Evolutionary conservation across 2,113 vertebrate species (phyloP), one percentile per base, ranked within the genome.

Genomic region (Orientallactaga bullata): DNA sequence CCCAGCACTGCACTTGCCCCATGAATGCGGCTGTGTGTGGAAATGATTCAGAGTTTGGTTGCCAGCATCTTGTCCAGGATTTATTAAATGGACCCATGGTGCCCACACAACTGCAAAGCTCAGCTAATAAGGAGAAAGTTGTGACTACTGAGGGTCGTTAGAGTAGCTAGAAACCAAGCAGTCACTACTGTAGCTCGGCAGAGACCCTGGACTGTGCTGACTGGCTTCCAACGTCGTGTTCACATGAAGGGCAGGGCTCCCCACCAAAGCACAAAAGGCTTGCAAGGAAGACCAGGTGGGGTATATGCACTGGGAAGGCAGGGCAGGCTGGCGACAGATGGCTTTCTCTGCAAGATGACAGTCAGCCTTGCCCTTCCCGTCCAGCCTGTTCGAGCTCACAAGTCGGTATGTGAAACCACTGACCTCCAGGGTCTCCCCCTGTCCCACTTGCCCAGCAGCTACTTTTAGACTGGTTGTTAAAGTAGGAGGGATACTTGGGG

Each of bases 241-340:
- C 13, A 2, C 35, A 7, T 9, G 72, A 89, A 85, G 91, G 73
- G 87, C 68, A 28, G 51, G 42, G 87, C 51, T 85, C 28, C 23
- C 5, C 71, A 61, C 7, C n/a, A 63, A 87, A 68, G 68, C 69
- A 20, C 0, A 63, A 87, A 55, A 69, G 55, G 35, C 2, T 0
- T 47, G 58, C 10, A n/a, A 74, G 81, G 72, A 73, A 69, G 94
- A 79, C 71, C 84, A 95, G 89, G 80, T 85, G 89, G 91, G 77
- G n/a, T n/a, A 80, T 68, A 17, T 16, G 61, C 28, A 0, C 6
- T 6, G 81, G 69, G 89, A 35, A 80, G 91, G 74, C 35, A 58
- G 95, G 72, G 69, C 78, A 28, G 7, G 37, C 21, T 35, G 94
- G 76, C 1, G 26, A 10, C 74, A 97, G 93, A 86, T 80, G 88